Base-by-base conservation (phyloP, 2,797 vertebrate genomes). In the Sebastes nivosus region DNA sequence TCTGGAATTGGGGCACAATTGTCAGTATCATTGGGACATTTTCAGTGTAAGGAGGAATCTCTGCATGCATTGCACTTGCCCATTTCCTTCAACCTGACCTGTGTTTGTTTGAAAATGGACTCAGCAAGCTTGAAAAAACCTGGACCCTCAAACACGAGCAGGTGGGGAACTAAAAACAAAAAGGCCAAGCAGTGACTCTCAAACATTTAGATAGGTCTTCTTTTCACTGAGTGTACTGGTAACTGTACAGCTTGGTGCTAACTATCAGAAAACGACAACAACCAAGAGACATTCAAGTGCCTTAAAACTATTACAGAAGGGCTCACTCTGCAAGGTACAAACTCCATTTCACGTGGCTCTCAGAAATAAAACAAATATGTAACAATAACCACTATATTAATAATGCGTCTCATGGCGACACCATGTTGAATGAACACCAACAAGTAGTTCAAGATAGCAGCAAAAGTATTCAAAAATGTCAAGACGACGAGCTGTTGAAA, bases 31-130 rank as follows among this genome's bases (percentile, higher is more conserved):
- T 75, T 87, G 80, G 89, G 87, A 88, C 88, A 90, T 89, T 72
- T 88, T 93, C 84, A 90, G 88, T 89, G 89, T 93, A 84, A 95
- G 92, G 84, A 95, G 92, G 92, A 95, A 93, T 94, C 94, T 94
- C 94, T 95, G 94, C 95, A 96, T 95, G 95, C 96, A 96, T 96
- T 96, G 96, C 95, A 95, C 95, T 95, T 93, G 91, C 95, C 95
- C 95, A 91, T 91, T 84, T 84, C 89, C 89, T 91, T 89, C 91
- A 81, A 88, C 91, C 87, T 93, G 92, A 85, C 90, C 79, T 91
- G 67, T 88, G 88, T 94, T 89, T 92, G 81, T 84, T 87, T 94
- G 65, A 93, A 70, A 91, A 92, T 79, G 77, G 87, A 87, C 77
- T 89, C 64, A 27, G 69, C 73, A 75, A 82, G 69, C 77, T 79